phyloP scores from a whole-genome alignment of 1,140 invertebrate genomes.

The Drosophila pachea region DNA sequence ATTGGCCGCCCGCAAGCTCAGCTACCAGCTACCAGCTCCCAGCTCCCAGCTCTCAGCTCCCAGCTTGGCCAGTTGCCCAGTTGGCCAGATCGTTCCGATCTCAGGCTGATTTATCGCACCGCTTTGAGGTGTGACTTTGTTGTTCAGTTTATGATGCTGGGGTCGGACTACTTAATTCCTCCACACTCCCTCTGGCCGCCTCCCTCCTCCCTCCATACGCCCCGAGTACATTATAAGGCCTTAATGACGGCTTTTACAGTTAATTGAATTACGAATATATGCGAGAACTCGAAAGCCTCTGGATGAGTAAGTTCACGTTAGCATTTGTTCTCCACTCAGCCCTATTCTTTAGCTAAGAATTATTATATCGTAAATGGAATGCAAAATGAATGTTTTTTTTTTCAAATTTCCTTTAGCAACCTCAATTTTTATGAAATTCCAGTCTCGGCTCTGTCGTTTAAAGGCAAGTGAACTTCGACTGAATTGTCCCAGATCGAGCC shows the following conservation, averaged over 20 bases:
- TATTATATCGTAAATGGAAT: no score
- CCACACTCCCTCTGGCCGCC: neutral
- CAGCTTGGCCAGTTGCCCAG: neutral
- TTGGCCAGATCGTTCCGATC: constrained; percentile 31
- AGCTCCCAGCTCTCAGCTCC: neutral
- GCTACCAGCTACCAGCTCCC: constrained; percentile 3
- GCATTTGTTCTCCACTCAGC: neutral
- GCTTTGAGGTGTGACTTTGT: constrained; percentile 67
- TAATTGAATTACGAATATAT: constrained; percentile 64
- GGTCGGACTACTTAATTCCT: constrained; percentile 45
- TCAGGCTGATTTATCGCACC: constrained; percentile 64
- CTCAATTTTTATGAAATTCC: no score
- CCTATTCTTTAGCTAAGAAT: no score
- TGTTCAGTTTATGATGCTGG: constrained; percentile 55
- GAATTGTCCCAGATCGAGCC: no score
- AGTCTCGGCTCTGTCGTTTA: no score
- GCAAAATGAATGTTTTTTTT: neutral
- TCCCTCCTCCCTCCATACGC: neutral
- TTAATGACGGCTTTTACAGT: constrained; percentile 73
- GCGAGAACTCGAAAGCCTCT: constrained; percentile 16
- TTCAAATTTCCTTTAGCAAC: no score
- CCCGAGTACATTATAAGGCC: constrained; percentile 49
- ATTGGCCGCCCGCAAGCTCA: constrained; percentile 63
- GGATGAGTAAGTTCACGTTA: constrained; percentile 49
- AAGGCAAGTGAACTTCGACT: no score